Conservation (phyloP, 2,113 vertebrate species). For the Recurvirostra avosetta region DNA sequence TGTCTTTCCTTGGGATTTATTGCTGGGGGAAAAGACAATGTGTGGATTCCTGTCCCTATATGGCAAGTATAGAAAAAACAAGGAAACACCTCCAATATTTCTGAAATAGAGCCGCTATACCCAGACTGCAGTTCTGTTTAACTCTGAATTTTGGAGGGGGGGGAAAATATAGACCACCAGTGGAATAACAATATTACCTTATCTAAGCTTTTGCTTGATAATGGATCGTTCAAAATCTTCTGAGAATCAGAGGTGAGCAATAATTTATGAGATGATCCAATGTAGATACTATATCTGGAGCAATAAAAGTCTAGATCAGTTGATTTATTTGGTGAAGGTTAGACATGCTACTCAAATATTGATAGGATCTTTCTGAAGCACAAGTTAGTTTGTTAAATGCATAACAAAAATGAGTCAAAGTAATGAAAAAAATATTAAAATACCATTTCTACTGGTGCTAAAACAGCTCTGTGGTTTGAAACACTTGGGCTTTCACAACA, state of each 20-base stretch:
- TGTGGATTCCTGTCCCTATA: not conserved
- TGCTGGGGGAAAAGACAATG: not conserved
- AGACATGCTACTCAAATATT: not conserved
- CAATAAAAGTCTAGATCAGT: not conserved
- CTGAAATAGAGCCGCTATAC: not conserved
- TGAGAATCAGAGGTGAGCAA: not conserved
- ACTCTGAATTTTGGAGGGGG: not conserved
- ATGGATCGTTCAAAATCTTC: not conserved
- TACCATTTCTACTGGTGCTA: not conserved
- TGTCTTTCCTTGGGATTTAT: not conserved
- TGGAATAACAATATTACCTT: not conserved
- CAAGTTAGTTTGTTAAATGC: not conserved
- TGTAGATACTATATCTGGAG: not conserved
- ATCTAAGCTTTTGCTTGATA: not conserved
- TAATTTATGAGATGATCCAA: slow-evolving; percentile 17
- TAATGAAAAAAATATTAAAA: not conserved
- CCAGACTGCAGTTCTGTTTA: not conserved
- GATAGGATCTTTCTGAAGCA: not conserved
- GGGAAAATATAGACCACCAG: not conserved
- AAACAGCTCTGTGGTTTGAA: not conserved
- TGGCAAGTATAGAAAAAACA: not conserved
- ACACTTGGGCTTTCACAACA: no score
- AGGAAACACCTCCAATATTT: not conserved
- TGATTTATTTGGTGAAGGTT: not conserved
- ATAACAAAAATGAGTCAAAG: not conserved